Base-by-base conservation (phyloP, 2,888 invertebrate species). In the Dryocosmus kuriphilus region DNA sequence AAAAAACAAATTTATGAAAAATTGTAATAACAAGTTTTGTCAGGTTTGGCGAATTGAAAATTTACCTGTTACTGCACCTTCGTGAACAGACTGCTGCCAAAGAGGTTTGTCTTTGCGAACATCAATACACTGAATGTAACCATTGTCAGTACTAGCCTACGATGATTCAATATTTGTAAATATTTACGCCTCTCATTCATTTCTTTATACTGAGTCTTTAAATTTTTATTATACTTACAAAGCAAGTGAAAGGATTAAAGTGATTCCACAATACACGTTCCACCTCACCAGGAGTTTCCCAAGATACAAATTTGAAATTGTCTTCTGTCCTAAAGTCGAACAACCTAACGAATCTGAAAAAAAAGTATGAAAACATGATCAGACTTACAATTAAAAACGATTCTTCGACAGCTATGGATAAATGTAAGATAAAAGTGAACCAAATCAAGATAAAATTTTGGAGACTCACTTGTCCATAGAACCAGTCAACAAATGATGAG, bases 231-330 rank as follows among this genome's bases (percentile, higher is more conserved):
- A 65, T 80, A 93, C 94, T 93, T 85, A 95, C 96, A 83, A 97
- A 94, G 88, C 97, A 98, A 86, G 95, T 94, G 92, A 95, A 95
- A 0, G 96, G 95, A 88, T 97, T 94, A 82, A 94, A 94, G 60
- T 94, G 93, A 92, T 98, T 96, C 99, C 99, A 99, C 1, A 94
- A 86, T 14, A 97, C 95, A 84, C 95, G 94, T 91, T 99, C 99
- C 35, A 98, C 95, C 93, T 99, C 98, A 0, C 96, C 96, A 32
- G 92, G 92, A 16, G 97, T 92, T 55, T 92, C 84, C 98, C 98
- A 98, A 3, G 75, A 71, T 1, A 51, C 11, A 0, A 92, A 92
- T 90, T 95, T 95, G 88, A 93, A 93, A 83, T 86, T 90, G 87
- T 84, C 91, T 71, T 92, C 92, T 82, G 87, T 92, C 84, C 97